Base-by-base conservation (phyloP, 2,888 invertebrate genomes). In the Ceratothoa steindachneri region DNA sequence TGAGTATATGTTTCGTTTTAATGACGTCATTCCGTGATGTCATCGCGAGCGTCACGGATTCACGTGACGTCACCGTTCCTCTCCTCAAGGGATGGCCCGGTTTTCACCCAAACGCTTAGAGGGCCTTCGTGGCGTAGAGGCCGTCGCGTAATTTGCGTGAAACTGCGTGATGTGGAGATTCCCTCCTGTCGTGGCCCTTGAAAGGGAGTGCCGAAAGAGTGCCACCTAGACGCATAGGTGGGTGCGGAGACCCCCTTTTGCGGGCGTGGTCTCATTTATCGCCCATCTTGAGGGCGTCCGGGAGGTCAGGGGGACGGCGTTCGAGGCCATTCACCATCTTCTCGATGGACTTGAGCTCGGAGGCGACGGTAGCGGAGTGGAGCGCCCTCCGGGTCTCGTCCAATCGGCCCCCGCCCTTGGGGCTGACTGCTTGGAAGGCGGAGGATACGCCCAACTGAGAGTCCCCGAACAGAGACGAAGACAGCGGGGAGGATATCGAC, bases 271-370 rank as follows among this genome's bases (percentile, higher is more conserved):
- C 75, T 77, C 77, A 80, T 72, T 80, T 76, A 64, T 80, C 77
- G 24, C 74, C 30, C 68, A 78, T 53, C 73, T 78, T 78, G 41
- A 78, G 78, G 28, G 78, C 30, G 65, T 78, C 75, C 60, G 75
- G 69, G 71, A 75, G 72, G 12, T 78, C 78, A 19, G 80, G 69
- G 28, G 71, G 65, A 67, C 80, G 80, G 30, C 76, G 73, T 85
- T 96, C 95, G 80, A 96, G 87, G 19, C 95, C 96, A 86, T 95
- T 96, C 81, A 97, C 95, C 96, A 96, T 96, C 85, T 95, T 93
- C 86, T 97, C 96, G 87, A 97, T 97, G 85, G 91, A 95, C 86
- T 95, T 95, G 81, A 97, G 89, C 86, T 96, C 95, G 79, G 90
- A 92, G 60, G 91, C 80, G 87, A 88, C 80, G 22, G 71, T 71